phyloP scores from a whole-genome alignment of 2,113 vertebrate genomes.

The Alethe diademata region DNA sequence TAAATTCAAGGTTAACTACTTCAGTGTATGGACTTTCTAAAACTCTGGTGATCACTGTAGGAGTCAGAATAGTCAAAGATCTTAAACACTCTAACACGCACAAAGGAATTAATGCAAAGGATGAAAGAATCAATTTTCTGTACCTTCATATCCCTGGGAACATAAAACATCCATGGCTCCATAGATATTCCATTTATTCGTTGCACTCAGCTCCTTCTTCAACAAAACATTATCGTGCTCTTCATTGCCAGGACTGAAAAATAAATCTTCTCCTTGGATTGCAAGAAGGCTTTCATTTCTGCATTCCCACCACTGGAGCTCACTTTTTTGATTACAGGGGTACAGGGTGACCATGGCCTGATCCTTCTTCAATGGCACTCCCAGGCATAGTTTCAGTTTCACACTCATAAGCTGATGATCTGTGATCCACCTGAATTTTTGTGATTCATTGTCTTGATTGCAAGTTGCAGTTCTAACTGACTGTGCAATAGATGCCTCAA shows the following conservation, averaged over 20 bases:
- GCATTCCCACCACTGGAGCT: constrained; percentile 89
- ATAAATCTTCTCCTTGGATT: constrained; percentile 76
- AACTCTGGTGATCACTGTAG: not conserved
- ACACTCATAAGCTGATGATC: constrained; percentile 83
- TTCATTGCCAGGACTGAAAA: constrained; percentile 84
- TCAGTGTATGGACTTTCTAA: not conserved
- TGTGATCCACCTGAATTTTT: constrained; percentile 91
- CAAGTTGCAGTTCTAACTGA: constrained; percentile 72
- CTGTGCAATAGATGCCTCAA: constrained; percentile 64
- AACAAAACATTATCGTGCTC: constrained; percentile 84
- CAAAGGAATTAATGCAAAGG: not conserved
- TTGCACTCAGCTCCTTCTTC: constrained; percentile 75
- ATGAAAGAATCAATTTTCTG: not conserved
- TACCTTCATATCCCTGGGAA: constrained; percentile 86
- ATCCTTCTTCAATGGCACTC: constrained; percentile 70
- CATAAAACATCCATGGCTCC: constrained; percentile 79
- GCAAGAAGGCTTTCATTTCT: constrained; percentile 90
- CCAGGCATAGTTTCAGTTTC: constrained; percentile 83
- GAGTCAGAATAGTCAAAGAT: not conserved
- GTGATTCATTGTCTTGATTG: constrained; percentile 69
- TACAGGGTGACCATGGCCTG: constrained; percentile 76
- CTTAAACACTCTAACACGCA: not conserved
- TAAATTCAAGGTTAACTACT: not conserved
- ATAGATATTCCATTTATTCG: constrained; percentile 86
- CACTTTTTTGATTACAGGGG: constrained; percentile 78